Conservation (phyloP, 1,140 invertebrate genomes). For the honey bee (Apis mellifera) region DNA sequence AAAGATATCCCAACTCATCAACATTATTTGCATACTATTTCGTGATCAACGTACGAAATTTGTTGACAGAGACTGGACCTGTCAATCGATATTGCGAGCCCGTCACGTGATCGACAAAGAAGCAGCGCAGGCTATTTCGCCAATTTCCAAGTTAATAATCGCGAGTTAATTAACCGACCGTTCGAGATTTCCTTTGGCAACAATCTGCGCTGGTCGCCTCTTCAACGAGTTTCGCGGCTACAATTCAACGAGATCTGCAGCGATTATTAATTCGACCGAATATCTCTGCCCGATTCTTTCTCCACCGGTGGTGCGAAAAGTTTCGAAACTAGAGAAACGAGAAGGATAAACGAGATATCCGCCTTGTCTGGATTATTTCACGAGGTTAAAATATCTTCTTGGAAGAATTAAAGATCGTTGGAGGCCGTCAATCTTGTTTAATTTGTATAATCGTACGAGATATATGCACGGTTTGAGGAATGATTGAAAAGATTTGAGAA, state of each 20-base stretch:
- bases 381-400: neutral
- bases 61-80: neutral
- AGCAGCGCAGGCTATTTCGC: constrained; percentile 16
- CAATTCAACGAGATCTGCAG: constrained; percentile 30
- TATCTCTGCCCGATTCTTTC: constrained; percentile 1
- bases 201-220: no score
- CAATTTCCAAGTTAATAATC: constrained; percentile 32
- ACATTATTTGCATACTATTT: no score
- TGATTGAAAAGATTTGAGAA: no score
- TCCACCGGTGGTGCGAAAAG: neutral
- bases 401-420: neutral
- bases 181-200: neutral
- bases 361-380: no score
- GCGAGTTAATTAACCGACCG: constrained; percentile 39
- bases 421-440: neutral
- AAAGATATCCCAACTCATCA: no score
- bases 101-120: constrained; percentile 51
- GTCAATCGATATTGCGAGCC: constrained; percentile 55
- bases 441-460: neutral
- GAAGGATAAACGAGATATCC: neutral
- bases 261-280: constrained; percentile 51
- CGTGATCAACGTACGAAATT: no score
- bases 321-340: neutral
- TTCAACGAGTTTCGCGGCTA: constrained; percentile 47
- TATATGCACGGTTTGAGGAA: no score